Evolutionary conservation across 2,797 vertebrate species (phyloP).

Genomic region (Diplodus sargus): DNA sequence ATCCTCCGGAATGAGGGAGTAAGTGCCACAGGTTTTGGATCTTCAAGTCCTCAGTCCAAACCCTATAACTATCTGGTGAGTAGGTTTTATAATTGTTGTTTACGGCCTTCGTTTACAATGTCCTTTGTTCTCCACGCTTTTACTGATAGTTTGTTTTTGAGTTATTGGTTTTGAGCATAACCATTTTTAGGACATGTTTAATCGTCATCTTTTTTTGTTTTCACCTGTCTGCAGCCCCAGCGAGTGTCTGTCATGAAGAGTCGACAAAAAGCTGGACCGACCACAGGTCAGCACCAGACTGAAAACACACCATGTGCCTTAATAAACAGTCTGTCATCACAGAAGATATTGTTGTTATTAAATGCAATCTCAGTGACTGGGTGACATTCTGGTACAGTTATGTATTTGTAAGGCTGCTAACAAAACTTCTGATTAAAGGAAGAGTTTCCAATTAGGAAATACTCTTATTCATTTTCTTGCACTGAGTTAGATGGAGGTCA

Average conservation of each 20-base stretch:
- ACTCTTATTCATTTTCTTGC: too few relatives aligned
- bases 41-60: conserved; percentile 59
- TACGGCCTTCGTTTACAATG: neutral
- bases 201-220: neutral
- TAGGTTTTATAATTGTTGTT: neutral
- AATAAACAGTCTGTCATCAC: neutral
- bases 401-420: too few relatives aligned
- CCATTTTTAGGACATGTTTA: neutral
- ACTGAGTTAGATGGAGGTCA: neutral
- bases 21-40: conserved; percentile 9
- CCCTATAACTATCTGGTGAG: conserved; percentile 72
- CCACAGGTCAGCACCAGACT: conserved; percentile 64
- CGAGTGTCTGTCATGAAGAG: conserved; percentile 79
- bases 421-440: too few relatives aligned
- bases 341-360: neutral
- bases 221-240: conserved; percentile 73
- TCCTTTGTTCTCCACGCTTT: neutral
- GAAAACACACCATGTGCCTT: neutral
- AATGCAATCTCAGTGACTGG: too few relatives aligned
- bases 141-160: neutral
- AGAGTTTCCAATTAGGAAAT: too few relatives aligned
- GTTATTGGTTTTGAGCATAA: neutral
- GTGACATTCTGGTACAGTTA: too few relatives aligned
- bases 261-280: conserved; percentile 54
- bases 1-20: conserved; percentile 70